Evolutionary conservation across 2,797 vertebrate genomes (phyloP), one percentile per base, ranked within the genome.

Genomic region (Pseudochirops corinnae): DNA sequence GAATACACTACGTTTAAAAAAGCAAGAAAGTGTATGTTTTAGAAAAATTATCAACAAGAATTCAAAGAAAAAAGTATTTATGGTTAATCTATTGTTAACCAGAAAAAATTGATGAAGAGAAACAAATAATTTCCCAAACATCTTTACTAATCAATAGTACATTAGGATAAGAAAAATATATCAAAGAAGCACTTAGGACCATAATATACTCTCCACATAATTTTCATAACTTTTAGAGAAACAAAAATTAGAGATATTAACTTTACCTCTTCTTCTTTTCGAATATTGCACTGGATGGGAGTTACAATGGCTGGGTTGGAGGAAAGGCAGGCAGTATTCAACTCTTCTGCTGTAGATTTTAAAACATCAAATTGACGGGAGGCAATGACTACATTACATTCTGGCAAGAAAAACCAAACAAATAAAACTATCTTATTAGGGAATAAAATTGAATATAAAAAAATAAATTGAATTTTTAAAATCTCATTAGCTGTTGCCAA

Each of bases 361-460:
- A 99, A 96, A 97, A 98, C 98, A 58, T 99, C 99, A 4, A 98
- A 90, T 92, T 99, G 99, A 94, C 99, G 99, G 90, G 99, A 99
- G 2, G 99, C 99, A 96, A 99, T 99, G 87, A 99, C 99, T 98
- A 99, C 99, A 96, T 33, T 99, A 98, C 99, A 99, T 52, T 99
- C 99, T 99, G 97, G 57, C 94, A 93, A 96, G 96, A 90, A 95
- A 95, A 93, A 92, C 0, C 92, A 14, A 18, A 50, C 5, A 95
- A 94, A 56, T n/a, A 91, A 55, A 56, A 31, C 18, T 9, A 87
- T 87, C 7, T 87, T 87, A 87, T 50, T 87, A 26, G 39, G 24
- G 4, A 87, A 50, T 46, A 24, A 39, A 82, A 74, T 74, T 21
- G n/a, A 74, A 74, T 7, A n/a, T 67, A n/a, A 67, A 67, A 67